Conservation (phyloP, 2,888 invertebrate genomes). For the Melanostoma scalare region DNA sequence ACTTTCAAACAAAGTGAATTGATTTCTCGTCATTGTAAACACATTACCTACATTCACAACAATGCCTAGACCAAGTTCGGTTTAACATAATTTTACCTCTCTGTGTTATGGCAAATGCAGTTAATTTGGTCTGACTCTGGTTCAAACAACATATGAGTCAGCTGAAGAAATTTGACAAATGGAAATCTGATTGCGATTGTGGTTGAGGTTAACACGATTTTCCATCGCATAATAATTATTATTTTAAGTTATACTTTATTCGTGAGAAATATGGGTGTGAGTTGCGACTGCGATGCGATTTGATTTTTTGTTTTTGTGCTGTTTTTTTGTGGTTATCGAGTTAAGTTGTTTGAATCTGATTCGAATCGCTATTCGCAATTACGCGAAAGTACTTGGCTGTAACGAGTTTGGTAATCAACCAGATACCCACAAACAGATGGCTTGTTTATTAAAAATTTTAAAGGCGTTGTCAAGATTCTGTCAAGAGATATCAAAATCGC, state of each 20-base stretch:
- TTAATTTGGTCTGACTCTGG: too few relatives aligned
- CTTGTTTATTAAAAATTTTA: constrained; percentile 41
- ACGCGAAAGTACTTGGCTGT: constrained; percentile 44
- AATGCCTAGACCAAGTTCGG: constrained; percentile 27
- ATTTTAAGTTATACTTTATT: constrained; percentile 35
- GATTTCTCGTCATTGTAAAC: constrained; percentile 54
- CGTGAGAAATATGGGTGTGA: constrained; percentile 35
- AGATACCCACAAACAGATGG: constrained; percentile 16
- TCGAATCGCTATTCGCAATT: constrained; percentile 63
- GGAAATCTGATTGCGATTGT: constrained; percentile 54
- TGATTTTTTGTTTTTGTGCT: background rate
- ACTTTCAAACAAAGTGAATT: constrained; percentile 39
- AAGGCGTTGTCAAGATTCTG: constrained; percentile 57
- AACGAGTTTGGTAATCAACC: constrained; percentile 21
- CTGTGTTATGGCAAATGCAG: constrained; percentile 5
- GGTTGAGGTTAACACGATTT: constrained; percentile 45
- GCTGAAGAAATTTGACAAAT: constrained; percentile 46
- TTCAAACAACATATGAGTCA: background rate
- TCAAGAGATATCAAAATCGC: constrained; percentile 45
- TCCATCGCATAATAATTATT: constrained; percentile 37
- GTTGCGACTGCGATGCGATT: constrained; percentile 8
- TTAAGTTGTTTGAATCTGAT: constrained; percentile 46
- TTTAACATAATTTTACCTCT: constrained; percentile 28
- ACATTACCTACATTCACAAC: constrained; percentile 24
- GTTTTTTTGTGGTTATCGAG: constrained; percentile 25